These are phyloP conservation scores for Epinephelus fuscoguttatus DNA, from an alignment of 2,113 vertebrate species.

Conservation along the genomic window DNA sequence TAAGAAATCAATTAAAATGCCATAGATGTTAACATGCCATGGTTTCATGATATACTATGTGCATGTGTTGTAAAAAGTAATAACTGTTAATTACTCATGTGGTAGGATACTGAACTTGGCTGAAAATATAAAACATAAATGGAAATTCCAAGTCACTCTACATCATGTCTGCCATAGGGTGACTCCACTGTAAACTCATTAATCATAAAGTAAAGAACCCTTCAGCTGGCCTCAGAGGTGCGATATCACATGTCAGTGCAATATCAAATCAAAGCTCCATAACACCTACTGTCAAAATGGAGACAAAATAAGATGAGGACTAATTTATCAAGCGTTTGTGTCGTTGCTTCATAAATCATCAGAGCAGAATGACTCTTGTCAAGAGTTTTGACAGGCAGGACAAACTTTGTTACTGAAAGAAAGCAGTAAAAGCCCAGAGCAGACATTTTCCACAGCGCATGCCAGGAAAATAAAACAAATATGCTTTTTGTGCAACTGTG, in stretches of 20 bases:
- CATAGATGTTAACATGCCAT: conserved; percentile 10
- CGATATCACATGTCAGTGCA: conserved; percentile 17
- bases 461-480: conserved; percentile 75
- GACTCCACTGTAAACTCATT: conserved; percentile 39
- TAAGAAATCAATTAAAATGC: conserved; percentile 36
- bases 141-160: conserved; percentile 43
- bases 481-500: conserved; percentile 58
- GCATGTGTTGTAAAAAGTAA: conserved; percentile 15
- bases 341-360: conserved; percentile 33
- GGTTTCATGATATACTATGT: conserved; percentile 13
- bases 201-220: conserved; percentile 16
- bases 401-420: conserved; percentile 53
- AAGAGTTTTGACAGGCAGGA: conserved; percentile 38
- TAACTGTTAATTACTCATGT: conserved; percentile 26
- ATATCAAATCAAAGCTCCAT: conserved; percentile 7
- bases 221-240: not conserved
- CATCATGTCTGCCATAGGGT: conserved; percentile 50
- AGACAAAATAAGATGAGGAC: conserved; percentile 1
- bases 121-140: conserved; percentile 40
- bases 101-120: conserved; percentile 1
- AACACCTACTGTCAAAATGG: conserved; percentile 7
- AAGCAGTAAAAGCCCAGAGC: conserved; percentile 22
- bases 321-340: conserved; percentile 19
- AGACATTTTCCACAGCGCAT: conserved; percentile 66
- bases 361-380: conserved; percentile 21